Base-by-base conservation (phyloP, 2,888 invertebrate species). In the Drosophila macrothrix region DNA sequence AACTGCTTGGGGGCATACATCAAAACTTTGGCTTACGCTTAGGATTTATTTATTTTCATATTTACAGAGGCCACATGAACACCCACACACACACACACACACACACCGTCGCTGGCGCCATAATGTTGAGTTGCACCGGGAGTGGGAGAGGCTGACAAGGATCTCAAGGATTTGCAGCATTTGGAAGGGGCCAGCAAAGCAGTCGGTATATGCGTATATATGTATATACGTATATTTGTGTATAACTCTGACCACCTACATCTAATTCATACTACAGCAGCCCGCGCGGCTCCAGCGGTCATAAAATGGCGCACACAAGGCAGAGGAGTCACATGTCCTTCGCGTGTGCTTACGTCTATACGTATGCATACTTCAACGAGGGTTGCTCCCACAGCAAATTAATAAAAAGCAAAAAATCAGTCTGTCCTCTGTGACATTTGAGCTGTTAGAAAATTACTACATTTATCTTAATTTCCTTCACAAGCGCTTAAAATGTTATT, bases 1-100 rank as follows among this genome's bases (percentile, higher is more conserved):
- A 90, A 83, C 87, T 90, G 88, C 88, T 83, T 85, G 83, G 85
- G 87, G 90, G 89, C 89, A 88, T 89, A 88, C 90, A 90, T 88
- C 89, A 91, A 83, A 90, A 84, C 88, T 90, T 90, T 90, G 81
- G 87, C 90, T 91, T 88, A 87, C 88, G 87, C 80, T 80, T 78
- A 76, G 90, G 86, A 90, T 89, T 90, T 91, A 91, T 90, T 90
- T 90, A 90, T 90, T 90, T 90, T 90, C 87, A 91, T 90, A 90
- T 90, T 91, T 91, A 82, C 83, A 74, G 73, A 83, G 79, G 83
- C 75, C 81, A 76, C 67, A 76, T 66, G 41, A 49, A 64, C 69
- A 79, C 61, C 78, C 59, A 72, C 56, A 67, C 69, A 53, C 53
- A 49, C 56, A 67, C 69, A 53, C 53, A 49, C 64, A 67, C 35